Base-by-base conservation (phyloP, 2,797 vertebrate species). In the Novumbra hubbsi region DNA sequence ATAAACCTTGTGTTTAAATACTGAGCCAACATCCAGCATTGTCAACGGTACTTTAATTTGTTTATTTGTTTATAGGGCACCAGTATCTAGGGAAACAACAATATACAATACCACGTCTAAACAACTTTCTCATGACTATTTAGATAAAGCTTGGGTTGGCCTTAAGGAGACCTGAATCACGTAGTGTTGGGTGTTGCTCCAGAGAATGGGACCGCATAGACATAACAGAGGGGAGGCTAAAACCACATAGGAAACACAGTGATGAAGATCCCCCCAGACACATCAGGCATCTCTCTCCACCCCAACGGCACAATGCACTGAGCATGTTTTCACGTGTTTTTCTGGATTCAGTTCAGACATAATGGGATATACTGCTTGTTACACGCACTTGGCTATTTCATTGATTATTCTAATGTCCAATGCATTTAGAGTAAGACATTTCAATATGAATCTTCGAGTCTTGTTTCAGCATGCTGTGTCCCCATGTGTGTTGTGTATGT, bases 61-160 rank as follows among this genome's bases (percentile, higher is more conserved):
- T 62, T 66, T 21, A 49, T 66, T 73, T 67, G 60, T 67, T 38
- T 28, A 17, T 27, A 64, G 28, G 62, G 32, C 62, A 64, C 28
- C 28, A 15, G 62, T 64, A 64, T 30, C 62, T 7, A 19, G 62
- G 15, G 28, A 32, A 64, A 64, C 32, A 74, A 14, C 34, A 7
- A 34, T 27, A 45, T 24, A 28, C 63, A 45, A 32, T 27, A 66
- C 38, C 52, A 73, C 34, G 63, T 41, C 34, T 28, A 34, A 27
- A 63, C 34, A 63, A 45, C 57, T 30, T 12, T 64, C 55, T 24
- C 32, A 28, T 38, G 4, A 21, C 17, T 30, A 62, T 49, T 60
- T 2, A 71, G n/a, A 16, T 15, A 2, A 15, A 72, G 41, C n/a
- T 24, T 28, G 5, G 9, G 21, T 65, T 65, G 63, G 63, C 50